Conservation (phyloP, 2,113 vertebrate species). For the Merops nubicus region DNA sequence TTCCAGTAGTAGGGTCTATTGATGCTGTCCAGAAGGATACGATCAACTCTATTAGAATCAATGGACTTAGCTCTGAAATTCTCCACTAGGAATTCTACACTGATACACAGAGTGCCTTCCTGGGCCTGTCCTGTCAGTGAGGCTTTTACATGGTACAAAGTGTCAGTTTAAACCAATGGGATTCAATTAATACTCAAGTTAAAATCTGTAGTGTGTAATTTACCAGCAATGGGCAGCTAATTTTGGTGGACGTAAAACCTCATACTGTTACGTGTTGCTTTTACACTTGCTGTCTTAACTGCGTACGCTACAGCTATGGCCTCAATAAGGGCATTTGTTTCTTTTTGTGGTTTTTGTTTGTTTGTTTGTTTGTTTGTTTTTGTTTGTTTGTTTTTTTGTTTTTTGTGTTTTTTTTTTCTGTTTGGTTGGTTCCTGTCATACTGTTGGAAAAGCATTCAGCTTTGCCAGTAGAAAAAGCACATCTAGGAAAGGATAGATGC, state of each 20-base stretch:
- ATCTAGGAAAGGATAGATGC: conserved; percentile 15
- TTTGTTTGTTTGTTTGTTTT: background rate
- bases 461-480: conserved; percentile 31
- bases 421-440: too few species aligned
- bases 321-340: background rate
- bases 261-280: conserved; percentile 41
- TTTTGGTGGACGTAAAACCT: conserved; percentile 1
- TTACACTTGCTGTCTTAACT: conserved; percentile 23
- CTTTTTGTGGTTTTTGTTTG: background rate
- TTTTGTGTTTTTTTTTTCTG: too few species aligned
- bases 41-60: background rate
- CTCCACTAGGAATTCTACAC: background rate
- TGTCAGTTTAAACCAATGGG: background rate
- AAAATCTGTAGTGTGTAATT: background rate
- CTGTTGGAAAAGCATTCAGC: conserved; percentile 29
- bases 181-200: background rate
- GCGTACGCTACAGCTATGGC: background rate
- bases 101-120: conserved; percentile 52
- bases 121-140: background rate
- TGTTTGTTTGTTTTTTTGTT: background rate
- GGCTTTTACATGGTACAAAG: background rate
- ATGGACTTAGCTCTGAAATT: background rate
- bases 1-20: background rate
- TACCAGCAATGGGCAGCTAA: conserved; percentile 30
- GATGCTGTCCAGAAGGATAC: background rate